Evolutionary conservation across 2,888 invertebrate species (phyloP), one percentile per base, ranked within the genome.

Genomic region (Polylopha cassiicola): DNA sequence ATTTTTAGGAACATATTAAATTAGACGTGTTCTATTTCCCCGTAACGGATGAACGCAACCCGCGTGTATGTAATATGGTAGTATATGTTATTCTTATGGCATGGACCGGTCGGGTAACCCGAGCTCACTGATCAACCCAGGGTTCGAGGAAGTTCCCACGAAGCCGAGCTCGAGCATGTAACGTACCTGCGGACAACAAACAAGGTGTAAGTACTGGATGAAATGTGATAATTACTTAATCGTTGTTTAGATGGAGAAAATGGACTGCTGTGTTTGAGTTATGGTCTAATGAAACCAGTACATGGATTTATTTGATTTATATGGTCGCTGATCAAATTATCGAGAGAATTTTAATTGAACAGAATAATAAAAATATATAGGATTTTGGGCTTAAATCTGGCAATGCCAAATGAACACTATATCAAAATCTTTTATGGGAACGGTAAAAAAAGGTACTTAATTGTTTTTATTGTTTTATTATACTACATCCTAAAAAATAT

Each of bases 61-160:
- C n/a, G n/a, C n/a, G n/a, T n/a, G n/a, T n/a, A n/a, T n/a, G n/a
- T n/a, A n/a, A n/a, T n/a, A n/a, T n/a, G n/a, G n/a, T n/a, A n/a
- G n/a, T 24, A 39, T 21, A 30, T 6, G 20, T 24, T 26, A 38
- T 23, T 9, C 21, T 30, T 26, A 26, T 30, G 28, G n/a, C 24
- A 20, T 14, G 17, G 21, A 34, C 33, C 33, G 37, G 32, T 43
- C 21, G 22, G 26, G 55, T 47, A 52, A 52, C 47, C 34, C 30
- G 53, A 51, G 38, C 45, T 31, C 29, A 21, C 32, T 24, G 37
- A 36, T 26, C 31, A 8, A 16, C 42, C 26, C 43, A 42, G 41
- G 44, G 46, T 42, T 51, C 51, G 46, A 55, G 55, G 58, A 57
- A 56, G 50, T 65, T 66, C 65, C 63, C 69, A 67, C 66, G 66